These are phyloP conservation scores for Pseudorasbora parva DNA, from an alignment of 2,113 vertebrate species.

Conservation along the genomic window DNA sequence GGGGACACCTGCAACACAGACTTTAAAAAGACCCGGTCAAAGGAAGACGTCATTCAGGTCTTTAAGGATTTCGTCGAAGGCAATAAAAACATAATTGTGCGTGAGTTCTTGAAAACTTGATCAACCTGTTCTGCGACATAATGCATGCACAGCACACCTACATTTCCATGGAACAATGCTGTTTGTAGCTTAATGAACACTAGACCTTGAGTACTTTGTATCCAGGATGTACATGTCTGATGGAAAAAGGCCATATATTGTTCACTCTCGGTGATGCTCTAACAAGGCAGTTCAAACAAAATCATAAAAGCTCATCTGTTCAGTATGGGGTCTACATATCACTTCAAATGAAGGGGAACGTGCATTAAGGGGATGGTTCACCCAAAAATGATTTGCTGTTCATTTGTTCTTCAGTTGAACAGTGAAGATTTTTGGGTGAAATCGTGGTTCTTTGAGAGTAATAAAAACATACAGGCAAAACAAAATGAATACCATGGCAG, in stretches of 20 bases:
- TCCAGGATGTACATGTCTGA: not conserved
- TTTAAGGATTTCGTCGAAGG: slow-evolving; percentile 90
- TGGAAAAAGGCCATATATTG: not conserved
- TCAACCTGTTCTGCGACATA: slow-evolving; percentile 29
- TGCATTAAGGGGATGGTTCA: not conserved
- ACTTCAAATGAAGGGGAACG: too few relatives aligned
- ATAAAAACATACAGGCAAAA: too few relatives aligned
- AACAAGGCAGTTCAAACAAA: not conserved
- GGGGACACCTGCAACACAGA: slow-evolving; percentile 92
- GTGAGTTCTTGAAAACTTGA: slow-evolving; percentile 55
- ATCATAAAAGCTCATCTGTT: slow-evolving; percentile 6
- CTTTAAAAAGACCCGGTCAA: slow-evolving; percentile 92
- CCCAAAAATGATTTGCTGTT: too few relatives aligned
- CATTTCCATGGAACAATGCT: slow-evolving; percentile 17
- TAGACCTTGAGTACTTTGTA: not conserved
- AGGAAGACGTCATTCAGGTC: slow-evolving; percentile 86
- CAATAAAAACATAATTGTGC: slow-evolving; percentile 84
- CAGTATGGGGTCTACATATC: not conserved
- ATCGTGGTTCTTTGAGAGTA: too few relatives aligned
- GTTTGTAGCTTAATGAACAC: not conserved
- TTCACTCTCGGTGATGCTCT: not conserved
- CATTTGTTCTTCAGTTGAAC: too few relatives aligned
- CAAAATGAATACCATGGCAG: too few relatives aligned
- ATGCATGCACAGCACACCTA: slow-evolving; percentile 39
- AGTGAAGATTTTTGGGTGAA: too few relatives aligned